These are phyloP conservation scores for Oenanthe oenanthe DNA, from an alignment of 2,113 vertebrate genomes.

Conservation along the genomic window DNA sequence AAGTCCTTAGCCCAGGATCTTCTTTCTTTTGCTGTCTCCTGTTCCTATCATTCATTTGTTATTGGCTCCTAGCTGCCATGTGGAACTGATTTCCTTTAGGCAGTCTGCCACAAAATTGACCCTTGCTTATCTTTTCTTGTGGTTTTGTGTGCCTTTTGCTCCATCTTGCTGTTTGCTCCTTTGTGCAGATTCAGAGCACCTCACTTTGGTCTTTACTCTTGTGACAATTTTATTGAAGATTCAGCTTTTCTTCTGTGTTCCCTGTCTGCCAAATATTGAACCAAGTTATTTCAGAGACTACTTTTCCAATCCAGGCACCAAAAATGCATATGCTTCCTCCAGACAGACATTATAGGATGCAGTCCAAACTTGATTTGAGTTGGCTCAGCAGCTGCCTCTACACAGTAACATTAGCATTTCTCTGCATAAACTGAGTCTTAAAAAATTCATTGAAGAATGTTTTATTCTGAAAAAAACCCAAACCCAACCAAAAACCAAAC, in stretches of 20 bases:
- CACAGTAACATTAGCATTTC: neutral
- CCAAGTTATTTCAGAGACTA: neutral
- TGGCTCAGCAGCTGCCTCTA: conserved; percentile 10
- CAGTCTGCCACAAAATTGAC: neutral
- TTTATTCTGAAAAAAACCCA: neutral
- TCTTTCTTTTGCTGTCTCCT: neutral
- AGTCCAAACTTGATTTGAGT: conserved; percentile 19
- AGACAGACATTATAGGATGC: neutral
- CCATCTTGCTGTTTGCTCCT: neutral
- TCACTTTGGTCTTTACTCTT: neutral
- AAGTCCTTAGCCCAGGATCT: neutral
- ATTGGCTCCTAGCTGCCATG: neutral
- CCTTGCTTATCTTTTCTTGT: neutral
- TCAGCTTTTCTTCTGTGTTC: conserved; percentile 24
- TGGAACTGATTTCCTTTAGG: neutral
- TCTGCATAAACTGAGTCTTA: neutral
- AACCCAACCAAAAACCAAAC: neutral
- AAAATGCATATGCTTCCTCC: conserved; percentile 12
- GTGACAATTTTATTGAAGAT: conserved; percentile 19
- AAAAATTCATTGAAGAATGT: neutral
- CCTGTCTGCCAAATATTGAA: conserved; percentile 31
- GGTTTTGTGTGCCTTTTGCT: neutral
- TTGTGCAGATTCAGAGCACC: neutral
- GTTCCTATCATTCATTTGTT: neutral
- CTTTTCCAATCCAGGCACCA: neutral